These are phyloP conservation scores for Linyphia triangularis DNA, from an alignment of 2,888 invertebrate genomes.

Conservation along the genomic window DNA sequence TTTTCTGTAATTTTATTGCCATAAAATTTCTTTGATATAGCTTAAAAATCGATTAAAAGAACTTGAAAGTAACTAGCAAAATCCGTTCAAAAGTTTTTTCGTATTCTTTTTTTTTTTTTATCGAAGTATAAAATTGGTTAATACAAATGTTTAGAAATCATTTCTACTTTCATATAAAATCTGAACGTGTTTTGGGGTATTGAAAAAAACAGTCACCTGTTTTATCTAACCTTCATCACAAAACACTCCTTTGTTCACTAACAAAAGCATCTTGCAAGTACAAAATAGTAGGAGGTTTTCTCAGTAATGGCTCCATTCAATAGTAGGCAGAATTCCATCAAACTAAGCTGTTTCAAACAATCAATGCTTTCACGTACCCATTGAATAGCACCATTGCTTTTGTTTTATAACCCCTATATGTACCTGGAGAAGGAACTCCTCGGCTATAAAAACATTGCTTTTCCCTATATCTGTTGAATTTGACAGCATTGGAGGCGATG, in stretches of 20 bases:
- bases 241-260: constrained; percentile 4
- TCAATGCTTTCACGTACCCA: constrained; percentile 68
- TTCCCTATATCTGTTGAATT: constrained; percentile 68
- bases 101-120: too few species aligned
- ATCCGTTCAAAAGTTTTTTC: too few species aligned
- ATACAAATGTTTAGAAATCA: background rate
- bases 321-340: constrained; percentile 54
- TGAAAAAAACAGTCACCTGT: background rate
- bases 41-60: too few species aligned
- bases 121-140: too few species aligned
- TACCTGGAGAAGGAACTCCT: constrained; percentile 43
- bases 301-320: constrained; percentile 62
- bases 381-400: constrained; percentile 65
- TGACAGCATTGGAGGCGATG: constrained; percentile 59
- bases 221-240: constrained; percentile 7
- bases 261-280: background rate
- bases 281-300: constrained; percentile 15
- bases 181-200: background rate
- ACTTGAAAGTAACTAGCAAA: too few species aligned
- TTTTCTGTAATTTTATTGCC: too few species aligned
- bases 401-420: constrained; percentile 68
- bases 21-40: too few species aligned
- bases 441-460: constrained; percentile 62
- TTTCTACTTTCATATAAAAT: background rate
- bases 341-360: constrained; percentile 61